Evolutionary conservation across 1,140 invertebrate genomes (phyloP), one percentile per base, ranked within the genome.

Genomic region (Yoshiicerus persimilis): DNA sequence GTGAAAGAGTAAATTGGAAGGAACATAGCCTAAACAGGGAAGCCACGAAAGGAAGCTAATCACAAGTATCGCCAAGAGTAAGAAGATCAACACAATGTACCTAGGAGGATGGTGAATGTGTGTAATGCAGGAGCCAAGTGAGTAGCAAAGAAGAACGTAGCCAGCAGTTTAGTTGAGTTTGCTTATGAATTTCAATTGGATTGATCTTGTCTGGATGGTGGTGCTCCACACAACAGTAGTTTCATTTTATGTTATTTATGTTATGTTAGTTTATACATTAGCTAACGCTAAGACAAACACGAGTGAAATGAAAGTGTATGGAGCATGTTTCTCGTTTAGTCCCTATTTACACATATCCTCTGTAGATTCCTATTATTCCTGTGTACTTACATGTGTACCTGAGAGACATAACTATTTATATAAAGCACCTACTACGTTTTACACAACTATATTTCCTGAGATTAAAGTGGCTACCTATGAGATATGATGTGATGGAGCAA

Each of bases 1-100:
- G 30, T 80, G 75, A 80, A 80, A 80, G 75, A 80, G 75, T 34
- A 70, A 70, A 70, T 70, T 70, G 66, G 75, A 80, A 80, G 30
- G 5, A 80, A 34, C 75, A 80, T n/a, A 25, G 34, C 23, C 70
- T 77, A 80, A 16, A 70, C 25, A 70, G 2, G 20, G 41, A 47
- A 47, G 34, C 75, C 75, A 80, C 30, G 27, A 80, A 80, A 80
- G 27, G 20, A 80, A 36, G 32, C 75, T 38, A 36, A 80, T n/a
- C 66, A 36, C 30, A 80, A 36, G 34, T 38, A 80, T 80, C 75
- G 34, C 75, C n/a, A 80, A 80, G 13, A 80, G 75, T 38, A 38
- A 38, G 32, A 32, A 80, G 75, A 80, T 34, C 30, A 80, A 38
- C 75, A 70, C 64, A 66, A 47, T 66, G 1, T 13, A 66, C n/a